Base-by-base conservation (phyloP, 1,140 invertebrate genomes). In the Caerostris darwini region DNA sequence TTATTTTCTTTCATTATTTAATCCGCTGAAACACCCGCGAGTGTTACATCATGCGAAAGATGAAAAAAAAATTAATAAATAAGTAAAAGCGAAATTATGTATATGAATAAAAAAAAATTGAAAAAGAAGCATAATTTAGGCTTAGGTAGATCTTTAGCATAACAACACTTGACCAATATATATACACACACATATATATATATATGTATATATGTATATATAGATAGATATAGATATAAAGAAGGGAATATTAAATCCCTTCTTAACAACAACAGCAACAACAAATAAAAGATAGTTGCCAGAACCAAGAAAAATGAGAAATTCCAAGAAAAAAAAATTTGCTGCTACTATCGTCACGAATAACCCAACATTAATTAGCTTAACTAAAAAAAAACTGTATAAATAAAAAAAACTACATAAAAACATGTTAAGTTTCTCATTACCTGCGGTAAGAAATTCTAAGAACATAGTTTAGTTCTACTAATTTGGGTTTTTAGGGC, bases 401-500 rank as follows among this genome's bases (percentile, higher is more conserved):
- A 19, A 87, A 61, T 12, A 19, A 61, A 59, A 61, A 61, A 56
- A 17, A 12, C 10, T 34, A 50, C 17, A 87, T 50, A 17, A 87
- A 87, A 87, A 59, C 50, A 54, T 57, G 59, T 19, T 71, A 87
- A 87, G 61, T 50, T 89, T 89, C 59, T 64, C 54, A 89, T 89
- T 89, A 89, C 87, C 54, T 89, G 64, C 59, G 61, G 87, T 64
- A 67, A 87, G 57, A 87, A 87, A 87, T 59, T 87, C 58, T 87
- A 89, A 71, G 61, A 89, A 89, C 87, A 89, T 71, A 71, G 64
- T 89, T 54, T 69, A 54, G 61, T 89, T 56, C 87, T 89, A 89
- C 69, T 89, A 89, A 89, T 89, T 89, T 89, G 64, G 34, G 59
- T 89, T 89, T 83, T 89, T 89, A 89, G 87, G 50, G 85, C 87